A percentile compares a stretch with the other conserved stretches of the same genome.
phyloP scores from a whole-genome alignment of 2,888 invertebrate species.

The Proisotoma minuta region DNA sequence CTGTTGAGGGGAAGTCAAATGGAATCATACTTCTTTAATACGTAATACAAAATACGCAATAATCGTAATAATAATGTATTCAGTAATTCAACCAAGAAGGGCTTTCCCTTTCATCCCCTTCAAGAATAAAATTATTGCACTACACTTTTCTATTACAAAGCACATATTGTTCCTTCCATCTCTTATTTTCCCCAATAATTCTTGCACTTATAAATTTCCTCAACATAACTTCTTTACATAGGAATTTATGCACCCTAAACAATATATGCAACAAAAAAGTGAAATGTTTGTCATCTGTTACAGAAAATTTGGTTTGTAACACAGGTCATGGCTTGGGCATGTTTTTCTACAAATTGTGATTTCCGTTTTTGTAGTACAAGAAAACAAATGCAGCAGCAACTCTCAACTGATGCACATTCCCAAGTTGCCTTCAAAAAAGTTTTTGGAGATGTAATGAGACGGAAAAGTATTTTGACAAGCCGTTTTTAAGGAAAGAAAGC shows the following conservation, averaged over 20 bases:
- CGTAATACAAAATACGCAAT: conserved; percentile 2
- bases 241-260: conserved; percentile 1
- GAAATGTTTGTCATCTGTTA: too few species aligned
- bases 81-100: conserved; percentile 12
- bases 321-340: too few species aligned
- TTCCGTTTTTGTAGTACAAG: too few species aligned
- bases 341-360: too few species aligned
- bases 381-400: too few species aligned
- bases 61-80: conserved; percentile 19
- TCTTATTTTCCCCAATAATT: neutral
- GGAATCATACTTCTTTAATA: conserved; percentile 9
- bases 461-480: too few species aligned
- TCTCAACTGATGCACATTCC: too few species aligned
- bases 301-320: too few species aligned
- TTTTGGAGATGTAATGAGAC: neutral
- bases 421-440: too few species aligned
- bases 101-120: conserved; percentile 18
- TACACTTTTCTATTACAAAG: neutral
- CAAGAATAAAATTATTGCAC: neutral
- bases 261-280: neutral
- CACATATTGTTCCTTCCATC: conserved; percentile 4
- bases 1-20: neutral
- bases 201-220: neutral
- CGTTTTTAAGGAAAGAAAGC: too few species aligned
- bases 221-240: neutral